Evolutionary conservation across 2,113 vertebrate species (phyloP).

Genomic region (Sebastes schlegelii): DNA sequence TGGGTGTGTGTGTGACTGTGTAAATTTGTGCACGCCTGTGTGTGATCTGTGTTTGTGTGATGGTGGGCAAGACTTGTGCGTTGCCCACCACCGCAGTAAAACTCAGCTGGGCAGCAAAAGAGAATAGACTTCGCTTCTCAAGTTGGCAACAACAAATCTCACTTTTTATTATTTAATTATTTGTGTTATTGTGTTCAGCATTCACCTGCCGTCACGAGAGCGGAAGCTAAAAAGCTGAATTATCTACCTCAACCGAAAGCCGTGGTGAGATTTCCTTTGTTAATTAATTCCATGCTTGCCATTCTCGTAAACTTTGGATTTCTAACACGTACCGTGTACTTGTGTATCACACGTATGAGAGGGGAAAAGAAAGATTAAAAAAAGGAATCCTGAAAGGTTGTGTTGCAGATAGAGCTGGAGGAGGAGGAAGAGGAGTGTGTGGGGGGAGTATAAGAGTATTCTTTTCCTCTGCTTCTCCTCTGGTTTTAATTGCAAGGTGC

Average conservation of each 20-base stretch:
- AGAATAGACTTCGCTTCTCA: background rate
- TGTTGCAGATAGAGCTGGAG: conserved; percentile 51
- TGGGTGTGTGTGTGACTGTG: background rate
- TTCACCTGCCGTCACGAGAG: conserved; percentile 49
- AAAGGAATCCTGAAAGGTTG: conserved; percentile 65
- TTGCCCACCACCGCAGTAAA: conserved; percentile 22
- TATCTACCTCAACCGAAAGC: conserved; percentile 69
- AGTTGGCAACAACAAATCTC: conserved; percentile 38
- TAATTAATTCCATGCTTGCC: conserved; percentile 85
- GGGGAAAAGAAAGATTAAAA: conserved; percentile 25
- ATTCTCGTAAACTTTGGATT: conserved; percentile 74
- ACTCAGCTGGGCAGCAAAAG: background rate
- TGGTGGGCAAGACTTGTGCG: conserved; percentile 28
- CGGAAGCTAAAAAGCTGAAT: conserved; percentile 69
- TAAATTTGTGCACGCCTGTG: background rate
- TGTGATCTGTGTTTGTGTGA: conserved; percentile 23
- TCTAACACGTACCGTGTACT: conserved; percentile 70
- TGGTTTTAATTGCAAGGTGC: conserved; percentile 97
- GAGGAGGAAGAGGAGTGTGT: background rate
- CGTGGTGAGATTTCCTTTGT: conserved; percentile 75
- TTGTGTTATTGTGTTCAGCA: conserved; percentile 43
- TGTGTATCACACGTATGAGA: conserved; percentile 64
- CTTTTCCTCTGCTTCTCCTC: conserved; percentile 83
- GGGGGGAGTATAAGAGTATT: conserved; percentile 57
- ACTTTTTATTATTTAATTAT: background rate